A percentile compares a stretch with the other conserved stretches of the same genome.
These are phyloP conservation scores for Rhinopomastus cyanomelas DNA, from an alignment of 2,113 vertebrate species.

Conservation along the genomic window DNA sequence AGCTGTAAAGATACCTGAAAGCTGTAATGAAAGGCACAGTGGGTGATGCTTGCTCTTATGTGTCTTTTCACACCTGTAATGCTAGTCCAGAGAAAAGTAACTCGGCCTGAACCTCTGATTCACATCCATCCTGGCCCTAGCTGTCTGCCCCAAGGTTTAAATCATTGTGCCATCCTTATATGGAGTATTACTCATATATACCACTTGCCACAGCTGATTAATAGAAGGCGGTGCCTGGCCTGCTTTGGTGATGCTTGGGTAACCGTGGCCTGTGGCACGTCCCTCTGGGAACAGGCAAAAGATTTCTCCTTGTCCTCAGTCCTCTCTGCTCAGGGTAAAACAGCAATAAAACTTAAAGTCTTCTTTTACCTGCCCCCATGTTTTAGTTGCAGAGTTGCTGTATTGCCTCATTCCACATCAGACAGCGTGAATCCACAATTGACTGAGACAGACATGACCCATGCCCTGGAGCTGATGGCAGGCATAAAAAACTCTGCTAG, in stretches of 20 bases:
- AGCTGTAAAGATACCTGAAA: neutral
- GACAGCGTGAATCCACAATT: neutral
- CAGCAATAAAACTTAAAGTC: rapidly evolving
- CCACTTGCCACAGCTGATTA: neutral
- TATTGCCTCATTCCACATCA: neutral
- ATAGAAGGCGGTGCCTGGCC: neutral
- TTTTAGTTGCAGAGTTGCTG: neutral
- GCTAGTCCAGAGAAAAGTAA: neutral
- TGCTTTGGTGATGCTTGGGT: neutral
- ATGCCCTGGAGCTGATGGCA: neutral
- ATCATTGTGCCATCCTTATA: neutral
- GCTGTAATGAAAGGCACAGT: neutral
- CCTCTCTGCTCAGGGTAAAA: neutral
- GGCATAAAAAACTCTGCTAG: neutral
- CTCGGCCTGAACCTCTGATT: neutral
- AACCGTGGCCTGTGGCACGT: rapidly evolving
- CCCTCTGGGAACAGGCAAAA: neutral
- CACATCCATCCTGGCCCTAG: neutral
- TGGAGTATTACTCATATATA: neutral
- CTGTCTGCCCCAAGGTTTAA: neutral
- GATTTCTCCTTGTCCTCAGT: neutral
- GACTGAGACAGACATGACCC: neutral
- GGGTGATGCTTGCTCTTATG: neutral
- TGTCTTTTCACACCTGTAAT: neutral
- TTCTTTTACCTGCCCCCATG: neutral